These are phyloP conservation scores for Prionace glauca DNA, from an alignment of 2,797 vertebrate species.

Conservation along the genomic window DNA sequence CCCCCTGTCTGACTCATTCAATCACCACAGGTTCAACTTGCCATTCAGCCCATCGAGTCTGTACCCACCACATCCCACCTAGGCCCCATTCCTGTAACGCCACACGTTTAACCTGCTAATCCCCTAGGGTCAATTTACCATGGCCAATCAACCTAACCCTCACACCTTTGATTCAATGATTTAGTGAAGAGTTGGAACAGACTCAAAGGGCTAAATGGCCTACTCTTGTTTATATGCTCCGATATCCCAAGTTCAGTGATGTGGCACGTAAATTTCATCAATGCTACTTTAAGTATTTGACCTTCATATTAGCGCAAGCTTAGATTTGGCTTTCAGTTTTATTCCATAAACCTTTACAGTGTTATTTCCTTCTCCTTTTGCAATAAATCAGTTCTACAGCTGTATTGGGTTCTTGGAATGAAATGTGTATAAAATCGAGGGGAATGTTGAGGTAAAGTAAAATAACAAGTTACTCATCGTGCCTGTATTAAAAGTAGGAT, in stretches of 20 bases:
- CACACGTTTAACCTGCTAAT: too few relatives aligned
- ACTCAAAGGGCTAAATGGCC: neutral
- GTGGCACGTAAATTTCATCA: neutral
- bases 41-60: too few relatives aligned
- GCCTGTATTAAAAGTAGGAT: neutral
- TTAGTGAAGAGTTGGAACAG: neutral
- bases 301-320: neutral
- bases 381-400: slow-evolving; percentile 22
- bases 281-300: neutral
- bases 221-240: neutral
- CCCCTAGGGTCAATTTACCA: too few relatives aligned
- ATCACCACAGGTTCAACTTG: neutral
- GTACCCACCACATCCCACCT: too few relatives aligned
- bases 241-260: neutral
- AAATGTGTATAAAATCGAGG: neutral
- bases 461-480: neutral
- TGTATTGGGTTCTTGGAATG: neutral
- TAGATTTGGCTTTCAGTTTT: neutral
- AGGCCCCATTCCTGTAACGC: too few relatives aligned
- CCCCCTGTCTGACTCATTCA: neutral
- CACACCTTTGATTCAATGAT: too few relatives aligned
- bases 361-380: neutral
- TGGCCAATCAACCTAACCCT: too few relatives aligned
- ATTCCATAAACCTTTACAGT: neutral
- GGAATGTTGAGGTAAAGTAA: neutral